These are phyloP conservation scores for Octodonta nipae DNA, from an alignment of 2,888 invertebrate genomes.

Conservation along the genomic window DNA sequence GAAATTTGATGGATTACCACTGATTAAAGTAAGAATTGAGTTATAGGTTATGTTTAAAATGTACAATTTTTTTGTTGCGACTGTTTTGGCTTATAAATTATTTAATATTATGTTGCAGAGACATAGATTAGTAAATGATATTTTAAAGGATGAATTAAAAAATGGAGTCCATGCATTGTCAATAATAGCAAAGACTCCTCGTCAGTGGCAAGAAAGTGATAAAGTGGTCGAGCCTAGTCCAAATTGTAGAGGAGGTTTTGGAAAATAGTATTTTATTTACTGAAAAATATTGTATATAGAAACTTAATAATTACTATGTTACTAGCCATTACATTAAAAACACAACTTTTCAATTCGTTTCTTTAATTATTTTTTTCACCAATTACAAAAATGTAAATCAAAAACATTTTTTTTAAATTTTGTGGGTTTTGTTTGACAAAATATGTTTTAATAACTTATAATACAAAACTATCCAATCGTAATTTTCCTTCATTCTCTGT, in stretches of 20 bases:
- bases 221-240: conserved; percentile 60
- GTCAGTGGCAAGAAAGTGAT: conserved; percentile 60
- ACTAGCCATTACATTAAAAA: no score
- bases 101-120: conserved; percentile 52
- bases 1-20: conserved; percentile 59
- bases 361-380: no score
- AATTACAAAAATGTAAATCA: no score
- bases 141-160: conserved; percentile 63
- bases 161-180: conserved; percentile 83
- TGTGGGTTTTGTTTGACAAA: no score
- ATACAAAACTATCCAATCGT: conserved; percentile 56
- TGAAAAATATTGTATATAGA: background rate
- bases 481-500: conserved; percentile 88
- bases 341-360: no score
- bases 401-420: no score
- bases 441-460: no score
- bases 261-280: no score
- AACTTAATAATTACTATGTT: background rate
- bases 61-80: conserved; percentile 4
- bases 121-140: conserved; percentile 72
- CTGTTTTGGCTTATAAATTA: no score
- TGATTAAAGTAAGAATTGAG: conserved; percentile 56
- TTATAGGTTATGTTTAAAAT: background rate
- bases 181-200: conserved; percentile 70
- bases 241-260: conserved; percentile 71